Base-by-base conservation (phyloP, 2,113 vertebrate species). In the Rhinopomastus cyanomelas region DNA sequence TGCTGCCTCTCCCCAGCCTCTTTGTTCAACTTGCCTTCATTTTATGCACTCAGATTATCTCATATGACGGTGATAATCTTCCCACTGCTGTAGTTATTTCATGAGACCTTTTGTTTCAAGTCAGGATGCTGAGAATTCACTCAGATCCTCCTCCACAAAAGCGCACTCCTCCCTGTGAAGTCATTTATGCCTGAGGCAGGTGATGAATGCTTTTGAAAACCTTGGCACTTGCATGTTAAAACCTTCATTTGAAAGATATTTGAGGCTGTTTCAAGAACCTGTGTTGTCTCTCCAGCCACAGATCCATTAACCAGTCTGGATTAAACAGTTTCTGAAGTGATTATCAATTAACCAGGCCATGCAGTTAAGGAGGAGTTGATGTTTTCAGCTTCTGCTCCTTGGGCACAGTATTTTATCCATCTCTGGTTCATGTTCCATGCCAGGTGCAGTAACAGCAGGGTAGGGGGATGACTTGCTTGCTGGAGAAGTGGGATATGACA, bases 81-180 rank as follows among this genome's bases (percentile, higher is more conserved):
- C 72, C 76, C 82, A 95, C 86, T 73, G 49, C 66, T 34, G 56
- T 64, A 52, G 82, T 80, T 93, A 81, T 7, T 69, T 30, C 1
- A 2, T 59, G 88, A 91, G 73, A 65, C 14, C 49, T 93, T 93
- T 92, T 86, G 78, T 86, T 93, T 90, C 2, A 2, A 53, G 65
- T 49, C 53, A 91, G 30, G 75, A 77, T 81, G 48, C 88, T 86
- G 73, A 93, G 86, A 91, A 81, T 91, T 88, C 88, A 61, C 83
- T 95, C 86, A 95, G 94, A 93, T 95, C 90, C 66, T 90, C 86
- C 85, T 90, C 88, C 74, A 61, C 14, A 3, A 83, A 83, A 78
- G 25, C 61, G 78, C 26, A 39, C 86, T 86, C 61, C 57, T 86
- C 88, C 69, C 88, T 86, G 66, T 94, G 91, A 93, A 95, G 72